Evolutionary conservation across 2,797 vertebrate species (phyloP).

Genomic region (Salarias fasciatus): DNA sequence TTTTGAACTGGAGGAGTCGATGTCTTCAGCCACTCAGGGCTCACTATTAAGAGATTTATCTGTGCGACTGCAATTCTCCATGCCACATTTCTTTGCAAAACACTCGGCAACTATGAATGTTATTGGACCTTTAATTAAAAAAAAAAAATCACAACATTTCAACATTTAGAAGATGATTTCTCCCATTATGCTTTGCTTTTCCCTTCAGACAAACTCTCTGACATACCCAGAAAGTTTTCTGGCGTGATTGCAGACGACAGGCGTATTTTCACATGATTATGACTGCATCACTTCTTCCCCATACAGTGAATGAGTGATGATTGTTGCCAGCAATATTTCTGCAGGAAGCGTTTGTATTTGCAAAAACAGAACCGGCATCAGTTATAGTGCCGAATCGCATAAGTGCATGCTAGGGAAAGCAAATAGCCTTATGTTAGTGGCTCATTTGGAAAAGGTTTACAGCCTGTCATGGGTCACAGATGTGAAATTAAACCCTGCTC

Average conservation of each 20-base stretch:
- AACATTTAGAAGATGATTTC: not conserved
- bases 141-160: not conserved
- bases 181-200: too few species aligned
- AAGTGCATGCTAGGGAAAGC: slow-evolving; percentile 38
- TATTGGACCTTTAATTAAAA: not conserved
- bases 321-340: slow-evolving; percentile 20
- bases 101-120: not conserved
- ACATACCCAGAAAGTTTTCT: not conserved
- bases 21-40: slow-evolving; percentile 9
- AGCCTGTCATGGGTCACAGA: slow-evolving; percentile 34
- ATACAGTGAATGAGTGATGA: slow-evolving; percentile 18
- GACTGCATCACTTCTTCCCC: slow-evolving; percentile 4
- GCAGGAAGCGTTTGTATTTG: slow-evolving; percentile 49
- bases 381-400: slow-evolving; percentile 24
- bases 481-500: slow-evolving; percentile 45
- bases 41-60: slow-evolving; percentile 6
- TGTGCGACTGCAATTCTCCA: not conserved
- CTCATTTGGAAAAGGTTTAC: slow-evolving; percentile 39
- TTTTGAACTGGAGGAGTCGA: slow-evolving; percentile 9
- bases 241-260: slow-evolving; percentile 31
- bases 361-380: slow-evolving; percentile 5
- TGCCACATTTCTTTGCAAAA: slow-evolving; percentile 12
- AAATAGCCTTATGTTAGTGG: slow-evolving; percentile 36
- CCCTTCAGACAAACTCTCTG: not conserved
- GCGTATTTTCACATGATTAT: slow-evolving; percentile 29